A percentile compares a stretch with the other conserved stretches of the same genome.
Evolutionary conservation across 2,888 invertebrate genomes (phyloP).

Genomic region (Cantharis lateralis): DNA sequence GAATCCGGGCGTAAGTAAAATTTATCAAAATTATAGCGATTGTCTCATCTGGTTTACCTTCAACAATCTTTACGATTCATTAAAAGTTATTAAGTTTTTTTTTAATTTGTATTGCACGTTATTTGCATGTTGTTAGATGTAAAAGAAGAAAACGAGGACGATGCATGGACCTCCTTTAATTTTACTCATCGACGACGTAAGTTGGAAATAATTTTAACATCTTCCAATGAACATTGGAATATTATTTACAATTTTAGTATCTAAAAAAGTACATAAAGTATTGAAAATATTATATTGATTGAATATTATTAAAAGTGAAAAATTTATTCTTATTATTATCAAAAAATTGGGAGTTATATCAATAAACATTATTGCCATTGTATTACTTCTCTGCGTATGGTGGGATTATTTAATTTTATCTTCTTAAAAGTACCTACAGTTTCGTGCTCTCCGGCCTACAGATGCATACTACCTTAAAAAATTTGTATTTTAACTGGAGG

Average conservation of each 20-base stretch:
- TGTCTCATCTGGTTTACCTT: not conserved
- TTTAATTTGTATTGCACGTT: constrained; percentile 30
- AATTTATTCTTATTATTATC: not conserved
- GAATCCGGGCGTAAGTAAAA: too few relatives aligned
- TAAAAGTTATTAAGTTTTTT: not conserved
- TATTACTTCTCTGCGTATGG: not conserved
- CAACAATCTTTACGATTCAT: not conserved
- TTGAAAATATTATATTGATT: not conserved
- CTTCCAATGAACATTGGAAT: not conserved
- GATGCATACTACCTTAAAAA: too few relatives aligned
- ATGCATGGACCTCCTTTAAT: constrained; percentile 8
- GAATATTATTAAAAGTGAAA: not conserved
- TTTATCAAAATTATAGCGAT: not conserved
- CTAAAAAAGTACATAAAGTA: not conserved
- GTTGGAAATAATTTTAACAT: constrained; percentile 1
- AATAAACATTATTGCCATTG: not conserved
- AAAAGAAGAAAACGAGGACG: constrained; percentile 25
- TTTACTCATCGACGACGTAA: constrained; percentile 10
- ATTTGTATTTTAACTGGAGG: too few relatives aligned
- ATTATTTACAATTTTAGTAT: not conserved
- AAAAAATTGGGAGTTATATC: not conserved
- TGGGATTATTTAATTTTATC: not conserved
- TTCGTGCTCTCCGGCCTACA: too few relatives aligned
- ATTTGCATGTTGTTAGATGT: constrained; percentile 19
- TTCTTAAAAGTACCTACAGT: too few relatives aligned